Evolutionary conservation across 1,140 invertebrate species (phyloP), one percentile per base, ranked within the genome.

Genomic region (Daktulosphaira vitifoliae): DNA sequence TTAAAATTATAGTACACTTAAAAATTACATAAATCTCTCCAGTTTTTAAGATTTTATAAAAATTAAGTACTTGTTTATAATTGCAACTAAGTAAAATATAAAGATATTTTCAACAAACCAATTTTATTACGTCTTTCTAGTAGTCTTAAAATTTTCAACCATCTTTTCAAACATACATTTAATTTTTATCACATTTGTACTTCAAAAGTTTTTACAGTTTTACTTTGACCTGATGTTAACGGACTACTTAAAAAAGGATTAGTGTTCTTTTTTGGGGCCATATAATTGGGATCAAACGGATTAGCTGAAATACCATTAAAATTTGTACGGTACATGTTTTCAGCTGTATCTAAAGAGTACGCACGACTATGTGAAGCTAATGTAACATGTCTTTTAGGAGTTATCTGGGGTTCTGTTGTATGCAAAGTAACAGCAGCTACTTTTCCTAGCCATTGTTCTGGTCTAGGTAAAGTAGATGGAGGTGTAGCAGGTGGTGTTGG

Each of bases 371-470:
- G 79, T 5, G 78, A 75, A 16, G 78, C 77, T 44, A 80, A 74
- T 68, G 78, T 79, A 18, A 75, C 77, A 22, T 72, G 76, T 49
- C 74, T 81, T 71, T 71, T 75, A 65, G 70, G 73, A 20, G 70
- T 74, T 68, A 15, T 71, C 64, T 44, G 68, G 54, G 49, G 66
- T 44, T 46, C 66, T 54, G 20, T 65, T 23, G 52, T 68, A 48
- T 44, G 69, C 59, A 71, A 68, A n/a, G 69, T 67, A 22, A 68
- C 69, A 67, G 51, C 64, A 48, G 84, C 82, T 52, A 88, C 81
- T 54, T 84, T 83, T 6, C 86, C 87, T 46, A 90, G 70, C 86
- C 86, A 88, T 69, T 88, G 86, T 53, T 89, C 87, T 0, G 84
- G 85, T 74, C 82, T 84, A 1, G 85, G 85, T 68, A 87, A 74